Conservation (phyloP, 1,140 invertebrate genomes). For the Drosophila aff. region DNA sequence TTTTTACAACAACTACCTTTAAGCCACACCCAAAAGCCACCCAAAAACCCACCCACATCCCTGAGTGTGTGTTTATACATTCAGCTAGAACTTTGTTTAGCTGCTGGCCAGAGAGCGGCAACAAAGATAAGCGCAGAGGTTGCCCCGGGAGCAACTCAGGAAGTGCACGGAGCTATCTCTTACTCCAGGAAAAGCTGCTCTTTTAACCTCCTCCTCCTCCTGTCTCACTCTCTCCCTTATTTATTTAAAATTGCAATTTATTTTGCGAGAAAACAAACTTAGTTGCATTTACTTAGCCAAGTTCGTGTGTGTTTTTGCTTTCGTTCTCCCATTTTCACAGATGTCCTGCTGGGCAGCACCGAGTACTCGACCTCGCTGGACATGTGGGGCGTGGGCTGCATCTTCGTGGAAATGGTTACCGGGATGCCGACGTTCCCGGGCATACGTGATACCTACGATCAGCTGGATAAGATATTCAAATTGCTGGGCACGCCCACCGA, state of each 20-base stretch:
- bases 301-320: slow-evolving; percentile 3
- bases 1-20: not conserved
- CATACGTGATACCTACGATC: slow-evolving; percentile 97
- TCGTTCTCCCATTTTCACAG: slow-evolving; percentile 84
- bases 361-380: slow-evolving; percentile 97
- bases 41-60: not conserved
- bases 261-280: slow-evolving; percentile 50
- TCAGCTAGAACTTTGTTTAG: slow-evolving; percentile 60
- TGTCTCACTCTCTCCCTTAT: slow-evolving; percentile 20
- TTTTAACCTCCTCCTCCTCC: not conserved
- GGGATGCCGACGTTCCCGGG: slow-evolving; percentile 98
- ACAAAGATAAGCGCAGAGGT: slow-evolving; percentile 52
- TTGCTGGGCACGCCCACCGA: slow-evolving; percentile 96
- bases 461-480: slow-evolving; percentile 98
- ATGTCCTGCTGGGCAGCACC: slow-evolving; percentile 98
- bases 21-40: not conserved
- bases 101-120: slow-evolving; percentile 46
- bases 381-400: slow-evolving; percentile 99
- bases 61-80: slow-evolving; percentile 16
- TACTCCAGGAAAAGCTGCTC: slow-evolving; percentile 3
- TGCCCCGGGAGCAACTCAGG: slow-evolving; percentile 15
- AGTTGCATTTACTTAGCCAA: slow-evolving; percentile 75
- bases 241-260: slow-evolving; percentile 81
- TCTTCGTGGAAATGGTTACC: slow-evolving; percentile 98
- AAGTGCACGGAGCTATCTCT: slow-evolving; percentile 34